A percentile compares a stretch with the other conserved stretches of the same genome.
Conservation (phyloP, 2,888 invertebrate genomes). For the Oscheius onirici region DNA sequence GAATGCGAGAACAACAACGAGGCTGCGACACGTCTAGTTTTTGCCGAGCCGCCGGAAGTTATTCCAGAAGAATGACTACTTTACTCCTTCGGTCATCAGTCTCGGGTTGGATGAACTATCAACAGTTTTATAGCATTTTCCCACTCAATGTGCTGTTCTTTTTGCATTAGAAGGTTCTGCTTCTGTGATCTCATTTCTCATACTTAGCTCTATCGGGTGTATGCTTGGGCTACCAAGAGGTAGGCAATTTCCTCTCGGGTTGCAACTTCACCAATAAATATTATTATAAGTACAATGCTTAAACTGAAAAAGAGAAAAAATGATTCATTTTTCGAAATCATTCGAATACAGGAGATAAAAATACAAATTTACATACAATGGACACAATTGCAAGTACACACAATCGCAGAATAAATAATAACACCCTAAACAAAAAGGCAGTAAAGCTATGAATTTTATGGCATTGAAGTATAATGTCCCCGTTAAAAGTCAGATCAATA, state of each 20-base stretch:
- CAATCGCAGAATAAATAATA: too few species aligned
- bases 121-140: slow-evolving; percentile 16
- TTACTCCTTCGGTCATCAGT: background rate
- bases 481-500: too few species aligned
- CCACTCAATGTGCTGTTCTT: background rate
- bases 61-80: slow-evolving; percentile 13
- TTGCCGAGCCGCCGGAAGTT: slow-evolving; percentile 12
- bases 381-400: too few species aligned
- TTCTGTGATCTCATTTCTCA: slow-evolving; percentile 18
- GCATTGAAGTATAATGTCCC: too few species aligned
- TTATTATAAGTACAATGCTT: too few species aligned
- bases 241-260: slow-evolving; percentile 17
- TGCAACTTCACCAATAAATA: background rate
- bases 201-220: slow-evolving; percentile 21
- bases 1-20: slow-evolving; percentile 53
- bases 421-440: too few species aligned
- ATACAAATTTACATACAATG: too few species aligned
- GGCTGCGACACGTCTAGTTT: slow-evolving; percentile 16
- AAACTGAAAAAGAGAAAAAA: too few species aligned
- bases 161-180: background rate
- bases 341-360: too few species aligned
- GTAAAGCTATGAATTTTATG: too few species aligned
- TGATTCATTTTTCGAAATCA: too few species aligned
- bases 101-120: slow-evolving; percentile 11
- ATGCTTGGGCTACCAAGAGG: slow-evolving; percentile 14